These are phyloP conservation scores for Phortica okadai DNA, from an alignment of 2,888 invertebrate species.

Conservation along the genomic window DNA sequence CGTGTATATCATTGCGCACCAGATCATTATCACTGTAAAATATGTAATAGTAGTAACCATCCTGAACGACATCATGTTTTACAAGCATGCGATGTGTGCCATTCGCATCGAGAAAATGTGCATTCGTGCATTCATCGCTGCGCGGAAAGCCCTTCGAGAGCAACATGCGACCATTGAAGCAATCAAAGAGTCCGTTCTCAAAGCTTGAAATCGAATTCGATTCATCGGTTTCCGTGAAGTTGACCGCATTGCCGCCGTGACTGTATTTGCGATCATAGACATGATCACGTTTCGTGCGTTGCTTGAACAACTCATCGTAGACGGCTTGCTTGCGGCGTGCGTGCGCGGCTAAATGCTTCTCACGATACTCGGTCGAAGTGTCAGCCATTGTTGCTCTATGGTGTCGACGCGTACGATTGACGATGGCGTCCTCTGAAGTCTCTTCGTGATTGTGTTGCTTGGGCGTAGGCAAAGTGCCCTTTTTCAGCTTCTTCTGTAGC, in stretches of 20 bases:
- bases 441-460: slow-evolving; percentile 11
- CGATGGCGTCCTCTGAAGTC: background rate
- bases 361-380: background rate
- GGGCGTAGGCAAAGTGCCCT: slow-evolving; percentile 51
- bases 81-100: slow-evolving; percentile 82
- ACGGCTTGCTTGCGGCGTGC: slow-evolving; percentile 61
- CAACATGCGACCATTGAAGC: slow-evolving; percentile 87
- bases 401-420: too few relatives aligned
- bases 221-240: slow-evolving; percentile 79
- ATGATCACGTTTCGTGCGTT: slow-evolving; percentile 72
- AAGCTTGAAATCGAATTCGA: slow-evolving; percentile 89
- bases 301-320: slow-evolving; percentile 67
- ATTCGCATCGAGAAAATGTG: slow-evolving; percentile 81
- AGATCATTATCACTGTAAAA: slow-evolving; percentile 92
- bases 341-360: slow-evolving; percentile 23
- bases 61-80: slow-evolving; percentile 83
- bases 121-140: slow-evolving; percentile 82
- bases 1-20: slow-evolving; percentile 87
- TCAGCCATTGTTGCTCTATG: too few relatives aligned
- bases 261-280: slow-evolving; percentile 85
- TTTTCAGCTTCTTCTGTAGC: slow-evolving; percentile 62
- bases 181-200: slow-evolving; percentile 85
- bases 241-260: slow-evolving; percentile 85
- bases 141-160: slow-evolving; percentile 84
- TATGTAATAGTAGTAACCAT: slow-evolving; percentile 93